Percentiles rank a stretch among this genome's conserved stretches.
phyloP scores from a whole-genome alignment of 2,113 vertebrate genomes.

The Romanogobio albipinnatus region DNA sequence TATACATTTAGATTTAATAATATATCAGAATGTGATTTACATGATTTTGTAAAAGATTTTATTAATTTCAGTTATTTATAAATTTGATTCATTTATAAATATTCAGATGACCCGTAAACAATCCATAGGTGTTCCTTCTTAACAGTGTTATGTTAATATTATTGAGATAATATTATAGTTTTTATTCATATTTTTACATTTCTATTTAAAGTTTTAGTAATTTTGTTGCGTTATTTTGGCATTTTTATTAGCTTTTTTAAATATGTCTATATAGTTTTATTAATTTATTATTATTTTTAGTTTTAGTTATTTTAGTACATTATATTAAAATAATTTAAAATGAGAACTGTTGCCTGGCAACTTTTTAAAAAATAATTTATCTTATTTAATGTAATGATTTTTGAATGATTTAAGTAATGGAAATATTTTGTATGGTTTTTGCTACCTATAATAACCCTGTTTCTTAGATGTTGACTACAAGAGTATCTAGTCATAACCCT shows the following conservation, averaged over 20 bases:
- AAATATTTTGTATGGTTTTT: background rate
- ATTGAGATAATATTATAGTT: background rate
- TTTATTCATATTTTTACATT: background rate
- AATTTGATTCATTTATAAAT: too few relatives aligned
- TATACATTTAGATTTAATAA: background rate
- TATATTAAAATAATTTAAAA: background rate
- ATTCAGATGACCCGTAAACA: background rate
- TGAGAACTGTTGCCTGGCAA: background rate
- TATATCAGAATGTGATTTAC: background rate
- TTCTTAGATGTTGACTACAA: background rate
- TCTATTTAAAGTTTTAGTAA: background rate
- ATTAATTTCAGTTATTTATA: too few relatives aligned
- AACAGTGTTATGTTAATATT: background rate
- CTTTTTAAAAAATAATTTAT: too few relatives aligned
- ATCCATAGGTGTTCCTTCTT: background rate
- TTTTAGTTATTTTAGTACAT: background rate
- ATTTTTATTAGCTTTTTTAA: background rate
- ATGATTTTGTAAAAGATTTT: background rate
- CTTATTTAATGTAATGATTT: too few relatives aligned
- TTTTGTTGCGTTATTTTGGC: background rate
- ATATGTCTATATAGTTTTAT: too few relatives aligned
- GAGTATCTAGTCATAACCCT: background rate
- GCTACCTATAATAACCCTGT: background rate
- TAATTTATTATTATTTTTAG: background rate
- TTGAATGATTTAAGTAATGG: too few relatives aligned